These are phyloP conservation scores for Manis javanica DNA, from an alignment of 2,797 vertebrate genomes.

Conservation along the genomic window DNA sequence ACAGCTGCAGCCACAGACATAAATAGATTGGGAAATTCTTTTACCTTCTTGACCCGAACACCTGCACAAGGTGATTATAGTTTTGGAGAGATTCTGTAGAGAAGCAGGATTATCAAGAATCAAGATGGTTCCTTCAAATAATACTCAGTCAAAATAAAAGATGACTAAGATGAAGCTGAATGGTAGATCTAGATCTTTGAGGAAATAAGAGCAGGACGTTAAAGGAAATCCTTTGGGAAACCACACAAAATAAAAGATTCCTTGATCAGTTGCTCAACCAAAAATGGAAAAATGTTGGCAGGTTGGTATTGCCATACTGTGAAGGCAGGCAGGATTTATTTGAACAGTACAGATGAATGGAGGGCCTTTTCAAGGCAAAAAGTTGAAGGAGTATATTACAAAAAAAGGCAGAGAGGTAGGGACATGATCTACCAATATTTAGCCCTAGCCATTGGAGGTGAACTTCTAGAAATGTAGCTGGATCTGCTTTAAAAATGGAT, in stretches of 20 bases:
- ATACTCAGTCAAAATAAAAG: neutral
- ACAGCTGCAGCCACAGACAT: neutral
- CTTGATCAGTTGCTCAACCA: neutral
- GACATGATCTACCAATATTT: neutral
- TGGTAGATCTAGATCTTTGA: no score
- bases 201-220: neutral
- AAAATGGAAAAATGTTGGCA: neutral
- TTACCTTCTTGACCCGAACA: neutral
- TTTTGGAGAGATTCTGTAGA: neutral
- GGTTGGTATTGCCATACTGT: neutral
- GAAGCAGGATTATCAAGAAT: neutral
- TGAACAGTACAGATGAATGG: neutral
- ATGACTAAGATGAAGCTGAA: neutral
- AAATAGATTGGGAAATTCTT: neutral
- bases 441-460: neutral
- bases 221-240: neutral
- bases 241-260: neutral
- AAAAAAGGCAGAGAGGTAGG: neutral
- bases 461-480: neutral
- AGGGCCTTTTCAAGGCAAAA: neutral
- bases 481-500: neutral
- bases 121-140: neutral
- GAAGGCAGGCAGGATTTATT: neutral
- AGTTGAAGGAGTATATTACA: neutral
- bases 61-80: neutral